A percentile compares a stretch with the other conserved stretches of the same genome.
Conservation (phyloP, 2,888 invertebrate species). For the Phaedon cochleariae region DNA sequence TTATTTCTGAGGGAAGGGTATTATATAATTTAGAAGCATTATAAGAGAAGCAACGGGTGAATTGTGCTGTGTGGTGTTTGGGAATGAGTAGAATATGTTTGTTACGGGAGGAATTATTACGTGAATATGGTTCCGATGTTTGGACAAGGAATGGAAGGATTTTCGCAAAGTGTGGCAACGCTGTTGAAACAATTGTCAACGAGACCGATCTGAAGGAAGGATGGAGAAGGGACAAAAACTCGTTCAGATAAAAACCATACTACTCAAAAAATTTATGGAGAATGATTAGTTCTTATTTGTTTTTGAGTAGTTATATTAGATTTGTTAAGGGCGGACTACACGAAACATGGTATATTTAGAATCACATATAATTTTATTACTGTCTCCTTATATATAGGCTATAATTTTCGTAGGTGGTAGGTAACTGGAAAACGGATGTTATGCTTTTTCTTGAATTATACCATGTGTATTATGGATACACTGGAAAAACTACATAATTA, state of each 20-base stretch:
- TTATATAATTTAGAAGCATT: too few relatives aligned
- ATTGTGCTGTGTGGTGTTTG: too few relatives aligned
- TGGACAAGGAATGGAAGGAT: background rate
- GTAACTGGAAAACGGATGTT: too few relatives aligned
- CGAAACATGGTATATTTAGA: background rate
- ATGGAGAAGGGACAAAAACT: background rate
- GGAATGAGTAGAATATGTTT: too few relatives aligned
- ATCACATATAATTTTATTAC: background rate
- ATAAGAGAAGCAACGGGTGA: too few relatives aligned
- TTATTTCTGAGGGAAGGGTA: too few relatives aligned
- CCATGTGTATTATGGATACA: too few relatives aligned
- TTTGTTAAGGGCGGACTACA: background rate
- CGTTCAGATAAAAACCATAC: background rate
- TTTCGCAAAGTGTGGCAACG: background rate
- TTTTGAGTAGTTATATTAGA: background rate
- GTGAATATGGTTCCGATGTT: background rate
- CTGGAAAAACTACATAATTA: background rate
- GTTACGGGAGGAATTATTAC: too few relatives aligned
- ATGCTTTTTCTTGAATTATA: too few relatives aligned
- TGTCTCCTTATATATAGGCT: background rate
- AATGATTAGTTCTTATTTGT: background rate
- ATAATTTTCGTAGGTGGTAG: too few relatives aligned
- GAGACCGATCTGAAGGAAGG: background rate
- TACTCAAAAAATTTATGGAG: background rate
- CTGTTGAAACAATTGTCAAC: background rate